Percentiles rank a stretch among this genome's conserved stretches.
These are phyloP conservation scores for Drosophila multiciliata DNA, from an alignment of 2,888 invertebrate species.

Conservation along the genomic window DNA sequence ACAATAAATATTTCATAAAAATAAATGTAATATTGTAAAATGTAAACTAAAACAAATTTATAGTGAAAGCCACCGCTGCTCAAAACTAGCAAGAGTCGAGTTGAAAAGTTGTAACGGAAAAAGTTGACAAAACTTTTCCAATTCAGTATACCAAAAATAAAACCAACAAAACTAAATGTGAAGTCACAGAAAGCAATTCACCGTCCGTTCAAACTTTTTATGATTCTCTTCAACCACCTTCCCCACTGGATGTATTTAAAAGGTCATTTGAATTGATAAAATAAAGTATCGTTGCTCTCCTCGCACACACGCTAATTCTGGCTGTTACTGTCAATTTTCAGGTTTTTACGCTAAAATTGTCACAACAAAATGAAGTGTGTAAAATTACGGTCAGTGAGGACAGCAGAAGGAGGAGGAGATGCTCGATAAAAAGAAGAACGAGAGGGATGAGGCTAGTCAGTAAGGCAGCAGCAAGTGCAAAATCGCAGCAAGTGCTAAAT, in stretches of 20 bases:
- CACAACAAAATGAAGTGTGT: conserved; percentile 64
- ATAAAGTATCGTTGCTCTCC: background rate
- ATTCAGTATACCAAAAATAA: conserved; percentile 18
- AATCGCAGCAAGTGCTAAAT: conserved; percentile 41
- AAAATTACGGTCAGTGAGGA: conserved; percentile 64
- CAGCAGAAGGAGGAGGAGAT: conserved; percentile 3
- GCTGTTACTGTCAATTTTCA: conserved; percentile 47
- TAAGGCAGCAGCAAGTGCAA: conserved; percentile 45
- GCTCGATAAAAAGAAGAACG: conserved; percentile 2
- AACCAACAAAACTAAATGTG: conserved; percentile 5
- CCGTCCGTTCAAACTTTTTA: conserved; percentile 32
- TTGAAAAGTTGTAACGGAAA: conserved; percentile 18
- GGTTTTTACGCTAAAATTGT: conserved; percentile 75
- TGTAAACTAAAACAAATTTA: background rate
- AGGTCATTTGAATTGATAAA: conserved; percentile 28
- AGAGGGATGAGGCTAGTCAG: conserved; percentile 15
- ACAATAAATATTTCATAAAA: background rate
- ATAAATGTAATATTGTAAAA: background rate
- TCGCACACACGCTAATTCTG: conserved; percentile 6
- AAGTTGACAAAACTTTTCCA: conserved; percentile 38
- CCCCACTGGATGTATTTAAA: conserved; percentile 19
- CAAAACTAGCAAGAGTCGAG: conserved; percentile 5
- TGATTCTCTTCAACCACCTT: conserved; percentile 3
- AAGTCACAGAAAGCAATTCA: conserved; percentile 25
- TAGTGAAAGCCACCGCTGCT: background rate